Evolutionary conservation across 1,140 invertebrate genomes (phyloP).

Genomic region (Armadillidium nasatum): DNA sequence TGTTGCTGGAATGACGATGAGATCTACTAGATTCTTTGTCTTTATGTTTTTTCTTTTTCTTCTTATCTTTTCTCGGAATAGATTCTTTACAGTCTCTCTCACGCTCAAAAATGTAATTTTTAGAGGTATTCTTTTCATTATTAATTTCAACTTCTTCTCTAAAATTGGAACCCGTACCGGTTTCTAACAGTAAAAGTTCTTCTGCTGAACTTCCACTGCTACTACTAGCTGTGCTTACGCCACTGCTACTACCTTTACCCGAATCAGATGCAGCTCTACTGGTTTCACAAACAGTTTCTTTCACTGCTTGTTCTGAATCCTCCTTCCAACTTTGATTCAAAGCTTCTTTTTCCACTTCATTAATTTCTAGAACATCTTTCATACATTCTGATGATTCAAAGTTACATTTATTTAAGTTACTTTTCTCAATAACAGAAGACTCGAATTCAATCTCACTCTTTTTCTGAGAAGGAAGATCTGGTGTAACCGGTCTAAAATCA

Average conservation of each 20-base stretch:
- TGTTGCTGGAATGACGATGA: conserved; percentile 9
- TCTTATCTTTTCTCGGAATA: conserved; percentile 37
- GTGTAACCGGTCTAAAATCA: conserved; percentile 12
- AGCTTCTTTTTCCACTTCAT: neutral
- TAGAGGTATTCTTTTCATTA: neutral
- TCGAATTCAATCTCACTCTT: neutral
- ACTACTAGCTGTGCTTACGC: conserved; percentile 19
- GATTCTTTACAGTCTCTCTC: conserved; percentile 17
- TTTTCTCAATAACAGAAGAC: neutral
- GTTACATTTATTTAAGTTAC: neutral
- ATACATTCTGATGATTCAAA: conserved; percentile 8
- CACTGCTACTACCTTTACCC: conserved; percentile 33
- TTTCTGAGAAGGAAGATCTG: conserved; percentile 18
- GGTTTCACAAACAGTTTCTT: conserved; percentile 14
- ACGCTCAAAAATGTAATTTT: neutral
- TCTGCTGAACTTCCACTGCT: conserved; percentile 32
- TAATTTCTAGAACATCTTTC: conserved; percentile 18
- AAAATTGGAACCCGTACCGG: neutral
- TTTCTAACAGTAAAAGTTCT: conserved; percentile 26
- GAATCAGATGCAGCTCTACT: conserved; percentile 27
- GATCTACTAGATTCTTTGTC: conserved; percentile 31
- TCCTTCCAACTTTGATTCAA: neutral
- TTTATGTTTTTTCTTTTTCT: conserved; percentile 40
- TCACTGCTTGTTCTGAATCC: neutral
- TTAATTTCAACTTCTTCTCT: conserved; percentile 24